A percentile compares a stretch with the other conserved stretches of the same genome.
Conservation (phyloP, 2,797 vertebrate genomes). For the Acipenser transmontanus region DNA sequence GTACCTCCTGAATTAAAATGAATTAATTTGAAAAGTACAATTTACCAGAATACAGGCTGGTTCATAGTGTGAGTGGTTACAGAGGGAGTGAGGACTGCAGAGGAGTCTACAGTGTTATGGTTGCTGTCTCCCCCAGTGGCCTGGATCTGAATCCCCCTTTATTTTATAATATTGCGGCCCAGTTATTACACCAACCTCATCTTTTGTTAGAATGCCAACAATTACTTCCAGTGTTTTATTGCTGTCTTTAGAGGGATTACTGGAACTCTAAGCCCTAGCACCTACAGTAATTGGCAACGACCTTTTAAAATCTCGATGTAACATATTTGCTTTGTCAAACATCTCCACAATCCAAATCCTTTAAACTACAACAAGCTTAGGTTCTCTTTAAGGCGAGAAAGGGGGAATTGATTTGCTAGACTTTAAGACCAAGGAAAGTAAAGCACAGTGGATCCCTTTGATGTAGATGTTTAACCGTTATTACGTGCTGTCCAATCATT, state of each 20-base stretch:
- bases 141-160: no score
- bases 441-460: slow-evolving; percentile 29
- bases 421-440: slow-evolving; percentile 26
- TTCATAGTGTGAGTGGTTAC: no score
- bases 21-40: no score
- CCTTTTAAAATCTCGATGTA: slow-evolving; percentile 21
- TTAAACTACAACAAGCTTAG: slow-evolving; percentile 31
- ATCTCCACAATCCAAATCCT: slow-evolving; percentile 28
- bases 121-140: no score
- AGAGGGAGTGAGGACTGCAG: no score
- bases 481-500: background rate
- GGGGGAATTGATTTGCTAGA: slow-evolving; percentile 17
- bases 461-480: slow-evolving; percentile 40
- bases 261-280: slow-evolving; percentile 10
- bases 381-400: slow-evolving; percentile 27
- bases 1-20: no score
- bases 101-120: no score
- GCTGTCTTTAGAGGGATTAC: slow-evolving; percentile 5
- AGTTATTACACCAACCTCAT: background rate
- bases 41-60: no score
- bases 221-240: no score
- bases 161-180: no score
- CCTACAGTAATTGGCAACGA: slow-evolving; percentile 15
- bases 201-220: background rate
- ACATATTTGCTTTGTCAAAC: slow-evolving; percentile 29